These are phyloP conservation scores for Bubo scandiacus DNA, from an alignment of 2,113 vertebrate genomes.

Conservation along the genomic window DNA sequence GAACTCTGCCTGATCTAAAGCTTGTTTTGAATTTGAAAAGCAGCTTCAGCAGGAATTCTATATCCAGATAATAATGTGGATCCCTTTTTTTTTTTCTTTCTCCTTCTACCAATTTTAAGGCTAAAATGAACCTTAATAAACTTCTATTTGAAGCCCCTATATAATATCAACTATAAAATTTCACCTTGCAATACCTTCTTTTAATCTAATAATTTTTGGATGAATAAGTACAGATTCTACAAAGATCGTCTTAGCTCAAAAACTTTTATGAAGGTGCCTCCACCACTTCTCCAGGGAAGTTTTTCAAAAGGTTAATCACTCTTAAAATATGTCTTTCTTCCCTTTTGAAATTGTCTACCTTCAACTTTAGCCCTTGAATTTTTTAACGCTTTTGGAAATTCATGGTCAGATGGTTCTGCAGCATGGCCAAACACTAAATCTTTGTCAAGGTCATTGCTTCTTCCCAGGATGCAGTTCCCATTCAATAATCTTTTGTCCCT, in stretches of 20 bases:
- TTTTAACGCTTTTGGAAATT: slow-evolving; percentile 26
- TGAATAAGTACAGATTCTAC: slow-evolving; percentile 28
- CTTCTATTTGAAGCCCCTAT: neutral
- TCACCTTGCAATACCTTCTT: slow-evolving; percentile 43
- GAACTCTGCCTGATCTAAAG: neutral
- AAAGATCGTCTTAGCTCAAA: slow-evolving; percentile 21
- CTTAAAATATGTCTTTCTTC: neutral
- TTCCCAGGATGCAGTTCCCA: neutral
- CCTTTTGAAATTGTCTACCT: neutral
- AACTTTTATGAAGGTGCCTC: slow-evolving; percentile 3
- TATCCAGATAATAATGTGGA: neutral
- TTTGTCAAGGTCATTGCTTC: slow-evolving; percentile 20
- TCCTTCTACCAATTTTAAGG: neutral
- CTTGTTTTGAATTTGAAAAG: neutral
- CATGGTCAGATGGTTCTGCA: neutral
- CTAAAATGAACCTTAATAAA: slow-evolving; percentile 11
- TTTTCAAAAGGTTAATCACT: slow-evolving; percentile 44
- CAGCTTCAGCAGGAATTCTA: neutral
- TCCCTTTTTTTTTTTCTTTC: neutral
- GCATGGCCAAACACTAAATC: neutral
- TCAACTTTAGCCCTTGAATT: neutral
- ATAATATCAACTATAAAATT: slow-evolving; percentile 43
- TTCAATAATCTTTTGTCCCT: slow-evolving; percentile 20
- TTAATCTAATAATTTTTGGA: slow-evolving; percentile 36
- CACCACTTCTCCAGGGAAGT: slow-evolving; percentile 4